Percentiles rank a stretch among this genome's conserved stretches.
Evolutionary conservation across 2,888 invertebrate species (phyloP).

Genomic region (Mythimna loreyi): DNA sequence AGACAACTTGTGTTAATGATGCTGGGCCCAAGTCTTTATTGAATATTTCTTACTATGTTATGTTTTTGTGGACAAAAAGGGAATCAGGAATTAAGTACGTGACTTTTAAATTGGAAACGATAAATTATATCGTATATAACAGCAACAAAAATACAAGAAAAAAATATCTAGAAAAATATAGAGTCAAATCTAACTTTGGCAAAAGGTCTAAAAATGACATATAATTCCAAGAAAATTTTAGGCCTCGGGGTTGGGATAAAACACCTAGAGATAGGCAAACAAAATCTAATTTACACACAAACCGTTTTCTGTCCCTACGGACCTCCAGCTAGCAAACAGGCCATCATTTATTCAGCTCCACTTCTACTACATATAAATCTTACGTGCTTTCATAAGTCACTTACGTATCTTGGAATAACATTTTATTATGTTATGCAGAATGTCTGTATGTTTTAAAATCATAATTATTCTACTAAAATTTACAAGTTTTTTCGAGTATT

Average conservation of each 20-base stretch:
- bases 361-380: conserved; percentile 65
- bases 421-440: conserved; percentile 18
- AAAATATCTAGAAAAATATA: neutral
- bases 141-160: neutral
- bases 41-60: too few species aligned
- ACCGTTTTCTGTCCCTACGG: conserved; percentile 54
- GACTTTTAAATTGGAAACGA: neutral
- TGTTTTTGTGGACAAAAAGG: too few species aligned
- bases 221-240: conserved; percentile 16
- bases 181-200: neutral
- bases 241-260: neutral
- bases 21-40: too few species aligned
- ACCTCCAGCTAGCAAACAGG: conserved; percentile 55
- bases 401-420: conserved; percentile 23
- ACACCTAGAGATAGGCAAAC: conserved; percentile 45
- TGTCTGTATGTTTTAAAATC: neutral
- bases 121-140: neutral
- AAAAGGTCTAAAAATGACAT: conserved; percentile 1
- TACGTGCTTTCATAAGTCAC: conserved; percentile 57
- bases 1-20: too few species aligned
- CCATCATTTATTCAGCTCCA: conserved; percentile 68
- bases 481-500: too few species aligned
- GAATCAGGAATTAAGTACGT: neutral
- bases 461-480: neutral
- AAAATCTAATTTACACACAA: conserved; percentile 68